Evolutionary conservation across 2,888 invertebrate species (phyloP), one percentile per base, ranked within the genome.

Genomic region (Pseudococcus jackbeardsleyi): DNA sequence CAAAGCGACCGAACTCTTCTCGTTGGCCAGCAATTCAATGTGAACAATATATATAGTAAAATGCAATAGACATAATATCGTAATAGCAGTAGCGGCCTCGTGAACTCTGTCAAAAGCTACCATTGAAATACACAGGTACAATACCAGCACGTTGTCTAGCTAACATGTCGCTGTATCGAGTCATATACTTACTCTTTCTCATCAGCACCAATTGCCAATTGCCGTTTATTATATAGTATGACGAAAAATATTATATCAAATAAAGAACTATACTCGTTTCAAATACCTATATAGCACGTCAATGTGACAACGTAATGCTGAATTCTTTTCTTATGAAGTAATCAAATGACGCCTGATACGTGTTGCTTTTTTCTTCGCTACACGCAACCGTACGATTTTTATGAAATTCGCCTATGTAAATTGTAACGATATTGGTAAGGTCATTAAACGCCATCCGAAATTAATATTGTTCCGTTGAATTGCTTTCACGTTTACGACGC

Each of bases 191-290:
- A 39, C 68, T 72, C 26, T 33, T 33, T 33, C 33, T 72, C 72
- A 72, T 72, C 72, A 72, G 33, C 72, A 33, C 17, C 72, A 26
- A 72, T 72, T 72, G 68, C 68, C 68, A 68, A 68, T 68, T 72
- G 39, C 72, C 33, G 72, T 33, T 72, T 72, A 72, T 72, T 72
- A 72, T 72, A 64, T 19, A 22, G 68, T 68, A 68, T 68, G 68
- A 68, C 68, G 68, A 68, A 68, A 68, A 68, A 72, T 72, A 72
- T 64, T 22, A 64, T 72, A 72, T 33, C 72, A 72, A 68, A 72
- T 72, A 72, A 68, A 68, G 33, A 72, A 39, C 72, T 64, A 64
- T 33, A 72, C 17, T 17, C 72, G 68, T 68, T 68, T 26, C 33
- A 33, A 72, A 39, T 72, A 72, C 72, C 15, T 72, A 59, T 59